These are phyloP conservation scores for Macropis europaea DNA, from an alignment of 2,888 invertebrate genomes.

Conservation along the genomic window DNA sequence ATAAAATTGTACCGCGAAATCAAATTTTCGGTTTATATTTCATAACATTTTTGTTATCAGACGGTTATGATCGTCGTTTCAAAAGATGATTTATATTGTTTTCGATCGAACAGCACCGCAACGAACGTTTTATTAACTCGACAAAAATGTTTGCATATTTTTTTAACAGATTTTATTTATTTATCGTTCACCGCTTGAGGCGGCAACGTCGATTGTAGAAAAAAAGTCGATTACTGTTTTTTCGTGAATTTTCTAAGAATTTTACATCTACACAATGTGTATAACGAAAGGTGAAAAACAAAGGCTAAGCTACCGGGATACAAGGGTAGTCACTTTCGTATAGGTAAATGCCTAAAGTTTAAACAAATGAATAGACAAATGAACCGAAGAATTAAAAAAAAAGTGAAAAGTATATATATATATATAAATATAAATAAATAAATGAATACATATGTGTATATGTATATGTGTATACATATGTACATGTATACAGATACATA, in stretches of 20 bases:
- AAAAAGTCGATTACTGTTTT: conserved; percentile 1
- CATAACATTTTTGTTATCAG: too few relatives aligned
- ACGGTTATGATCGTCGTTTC: too few relatives aligned
- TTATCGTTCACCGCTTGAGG: neutral
- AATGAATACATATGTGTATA: conserved; percentile 51
- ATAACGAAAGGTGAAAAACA: conserved; percentile 23
- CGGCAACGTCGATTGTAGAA: neutral
- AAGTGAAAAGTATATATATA: conserved; percentile 61
- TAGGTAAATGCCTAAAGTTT: conserved; percentile 69
- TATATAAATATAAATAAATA: conserved; percentile 56
- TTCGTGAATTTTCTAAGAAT: neutral
- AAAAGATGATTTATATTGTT: too few relatives aligned
- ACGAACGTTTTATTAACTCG: too few relatives aligned
- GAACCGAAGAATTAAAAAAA: conserved; percentile 32
- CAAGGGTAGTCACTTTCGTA: conserved; percentile 76
- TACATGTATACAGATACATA: conserved; percentile 51
- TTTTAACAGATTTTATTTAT: neutral
- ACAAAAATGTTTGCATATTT: neutral
- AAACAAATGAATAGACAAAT: conserved; percentile 53
- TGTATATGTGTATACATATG: conserved; percentile 33
- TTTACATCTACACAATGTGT: conserved; percentile 7
- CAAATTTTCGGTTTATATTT: too few relatives aligned
- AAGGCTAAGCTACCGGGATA: conserved; percentile 73
- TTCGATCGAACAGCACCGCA: too few relatives aligned
- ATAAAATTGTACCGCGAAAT: too few relatives aligned